These are phyloP conservation scores for Malurus splendens DNA, from an alignment of 2,797 vertebrate species.

Conservation along the genomic window DNA sequence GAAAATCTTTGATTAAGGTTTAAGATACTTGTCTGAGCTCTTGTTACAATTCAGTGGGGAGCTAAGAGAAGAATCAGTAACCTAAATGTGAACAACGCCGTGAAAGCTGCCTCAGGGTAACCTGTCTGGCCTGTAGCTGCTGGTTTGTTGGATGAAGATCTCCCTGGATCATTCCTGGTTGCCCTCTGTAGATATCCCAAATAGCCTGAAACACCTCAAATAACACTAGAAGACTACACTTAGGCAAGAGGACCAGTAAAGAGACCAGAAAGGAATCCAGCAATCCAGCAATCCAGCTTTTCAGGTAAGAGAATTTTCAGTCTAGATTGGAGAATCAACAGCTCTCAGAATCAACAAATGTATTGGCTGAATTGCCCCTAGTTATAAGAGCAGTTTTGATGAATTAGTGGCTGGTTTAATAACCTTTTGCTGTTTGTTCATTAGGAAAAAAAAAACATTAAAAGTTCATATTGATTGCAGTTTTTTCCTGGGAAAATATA, in stretches of 20 bases:
- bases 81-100: neutral
- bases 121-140: neutral
- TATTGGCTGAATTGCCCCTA: neutral
- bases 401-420: neutral
- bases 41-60: neutral
- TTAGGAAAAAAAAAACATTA: neutral
- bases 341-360: neutral
- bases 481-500: neutral
- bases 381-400: neutral
- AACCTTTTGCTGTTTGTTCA: neutral
- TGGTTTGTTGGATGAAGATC: neutral
- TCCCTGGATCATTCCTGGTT: neutral
- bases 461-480: neutral
- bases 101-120: neutral
- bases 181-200: neutral
- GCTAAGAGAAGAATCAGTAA: neutral
- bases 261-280: too few species aligned
- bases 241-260: neutral
- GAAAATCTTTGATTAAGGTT: neutral
- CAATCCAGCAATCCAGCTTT: neutral
- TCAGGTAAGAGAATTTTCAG: neutral
- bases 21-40: neutral
- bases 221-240: neutral
- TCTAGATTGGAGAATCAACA: neutral
- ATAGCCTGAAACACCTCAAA: neutral